phyloP scores from a whole-genome alignment of 1,140 invertebrate genomes.

The Zaprionus davidi region DNA sequence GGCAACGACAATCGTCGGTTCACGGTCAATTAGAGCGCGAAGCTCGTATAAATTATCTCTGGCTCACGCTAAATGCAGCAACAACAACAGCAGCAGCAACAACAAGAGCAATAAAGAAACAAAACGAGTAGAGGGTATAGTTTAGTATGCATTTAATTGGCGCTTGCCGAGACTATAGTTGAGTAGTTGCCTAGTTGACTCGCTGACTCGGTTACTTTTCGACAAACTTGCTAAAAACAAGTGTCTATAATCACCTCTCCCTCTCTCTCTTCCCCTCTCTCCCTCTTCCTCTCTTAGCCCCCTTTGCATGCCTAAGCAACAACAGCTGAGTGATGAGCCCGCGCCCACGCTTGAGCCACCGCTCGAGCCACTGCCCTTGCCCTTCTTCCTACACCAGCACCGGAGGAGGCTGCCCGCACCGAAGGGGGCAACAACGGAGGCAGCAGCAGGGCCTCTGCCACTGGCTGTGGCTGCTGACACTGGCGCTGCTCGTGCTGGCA shows the following conservation, averaged over 20 bases:
- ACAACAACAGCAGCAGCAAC: background rate
- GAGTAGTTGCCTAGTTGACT: slow-evolving; percentile 1
- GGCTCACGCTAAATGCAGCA: background rate
- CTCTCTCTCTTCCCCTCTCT: background rate
- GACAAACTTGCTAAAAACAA: slow-evolving; percentile 14
- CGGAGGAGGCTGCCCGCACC: slow-evolving; percentile 11
- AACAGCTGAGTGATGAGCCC: slow-evolving; percentile 73
- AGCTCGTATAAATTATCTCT: slow-evolving; percentile 36
- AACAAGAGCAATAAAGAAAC: slow-evolving; percentile 26
- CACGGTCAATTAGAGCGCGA: slow-evolving; percentile 70
- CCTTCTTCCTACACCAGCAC: background rate
- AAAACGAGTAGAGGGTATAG: slow-evolving; percentile 18
- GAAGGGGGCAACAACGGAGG: background rate
- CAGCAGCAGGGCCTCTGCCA: slow-evolving; percentile 53
- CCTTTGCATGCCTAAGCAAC: slow-evolving; percentile 54
- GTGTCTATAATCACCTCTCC: background rate
- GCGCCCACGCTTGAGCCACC: slow-evolving; percentile 41
- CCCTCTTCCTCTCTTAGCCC: slow-evolving; percentile 31
- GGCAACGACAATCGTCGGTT: slow-evolving; percentile 47
- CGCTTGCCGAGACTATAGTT: background rate
- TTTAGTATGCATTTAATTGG: slow-evolving; percentile 2
- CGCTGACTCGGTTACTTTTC: background rate
- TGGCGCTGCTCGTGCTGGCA: slow-evolving; percentile 59
- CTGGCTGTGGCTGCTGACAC: slow-evolving; percentile 65
- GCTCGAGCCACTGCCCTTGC: slow-evolving; percentile 21